These are phyloP conservation scores for Lates japonicus DNA, from an alignment of 2,797 vertebrate species.

Conservation along the genomic window DNA sequence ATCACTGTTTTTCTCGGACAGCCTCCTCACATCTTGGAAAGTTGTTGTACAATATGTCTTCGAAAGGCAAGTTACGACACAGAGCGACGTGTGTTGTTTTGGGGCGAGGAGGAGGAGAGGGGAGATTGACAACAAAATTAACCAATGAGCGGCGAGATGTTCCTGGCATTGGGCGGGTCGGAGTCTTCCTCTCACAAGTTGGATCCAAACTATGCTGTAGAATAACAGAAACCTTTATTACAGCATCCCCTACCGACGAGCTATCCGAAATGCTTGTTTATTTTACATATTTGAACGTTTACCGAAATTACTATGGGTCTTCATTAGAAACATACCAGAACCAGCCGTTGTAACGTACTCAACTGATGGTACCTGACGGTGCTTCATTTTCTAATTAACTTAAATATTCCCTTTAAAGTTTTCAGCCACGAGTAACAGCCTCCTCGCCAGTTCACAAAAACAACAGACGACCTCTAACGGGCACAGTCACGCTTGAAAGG, in stretches of 20 bases:
- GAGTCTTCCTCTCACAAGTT: background rate
- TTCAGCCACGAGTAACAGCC: background rate
- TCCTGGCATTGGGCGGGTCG: constrained; percentile 18
- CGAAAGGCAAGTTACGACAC: constrained; percentile 5
- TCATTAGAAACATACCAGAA: background rate
- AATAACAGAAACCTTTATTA: background rate
- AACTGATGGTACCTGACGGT: background rate
- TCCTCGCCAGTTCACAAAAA: rapidly evolving
- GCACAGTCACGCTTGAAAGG: too few relatives aligned
- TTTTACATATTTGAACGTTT: too few relatives aligned
- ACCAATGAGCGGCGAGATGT: constrained; percentile 61
- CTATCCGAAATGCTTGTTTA: background rate
- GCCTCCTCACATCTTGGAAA: constrained; percentile 24
- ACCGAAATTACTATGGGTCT: background rate
- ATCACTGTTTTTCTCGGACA: background rate
- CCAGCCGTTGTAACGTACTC: background rate
- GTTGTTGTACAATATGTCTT: constrained; percentile 11
- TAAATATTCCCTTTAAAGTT: too few relatives aligned
- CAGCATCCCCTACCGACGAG: constrained; percentile 21
- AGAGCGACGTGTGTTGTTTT: background rate
- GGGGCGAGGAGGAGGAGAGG: background rate
- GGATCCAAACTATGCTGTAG: background rate
- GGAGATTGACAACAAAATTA: constrained; percentile 10
- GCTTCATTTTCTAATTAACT: background rate
- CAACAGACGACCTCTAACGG: background rate